These are phyloP conservation scores for Agrilus planipennis DNA, from an alignment of 1,140 invertebrate species.

Conservation along the genomic window DNA sequence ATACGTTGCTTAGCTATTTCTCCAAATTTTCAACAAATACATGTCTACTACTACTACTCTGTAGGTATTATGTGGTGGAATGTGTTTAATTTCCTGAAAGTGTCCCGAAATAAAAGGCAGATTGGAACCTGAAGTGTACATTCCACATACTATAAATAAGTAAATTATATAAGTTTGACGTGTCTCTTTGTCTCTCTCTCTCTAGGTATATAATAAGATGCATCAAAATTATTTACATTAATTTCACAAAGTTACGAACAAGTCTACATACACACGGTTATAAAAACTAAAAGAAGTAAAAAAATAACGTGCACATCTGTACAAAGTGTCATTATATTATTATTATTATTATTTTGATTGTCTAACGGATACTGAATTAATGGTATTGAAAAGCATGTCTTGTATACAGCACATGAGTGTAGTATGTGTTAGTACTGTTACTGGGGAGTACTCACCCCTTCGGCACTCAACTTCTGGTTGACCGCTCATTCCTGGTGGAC, in stretches of 20 bases:
- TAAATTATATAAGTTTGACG: no score
- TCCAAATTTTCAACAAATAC: no score
- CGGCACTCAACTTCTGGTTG: conserved; percentile 61
- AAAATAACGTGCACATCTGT: conserved; percentile 10
- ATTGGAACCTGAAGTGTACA: conserved; percentile 51
- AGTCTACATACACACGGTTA: conserved; percentile 19
- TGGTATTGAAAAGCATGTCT: conserved; percentile 19
- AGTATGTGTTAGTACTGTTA: conserved; percentile 8
- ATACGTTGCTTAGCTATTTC: no score
- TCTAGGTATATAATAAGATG: conserved; percentile 7
- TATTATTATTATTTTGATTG: conserved; percentile 6
- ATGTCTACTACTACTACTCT: no score
- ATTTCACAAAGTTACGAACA: conserved; percentile 26
- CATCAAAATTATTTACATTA: conserved; percentile 23
- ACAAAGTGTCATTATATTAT: conserved; percentile 17
- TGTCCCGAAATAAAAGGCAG: conserved; percentile 32
- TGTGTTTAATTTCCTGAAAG: background rate
- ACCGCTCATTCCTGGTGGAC: conserved; percentile 60
- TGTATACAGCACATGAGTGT: conserved; percentile 26
- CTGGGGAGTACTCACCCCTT: conserved; percentile 54
- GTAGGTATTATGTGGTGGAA: no score
- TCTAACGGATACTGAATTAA: conserved; percentile 13
- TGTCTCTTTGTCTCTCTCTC: no score
- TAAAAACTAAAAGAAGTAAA: conserved; percentile 1
- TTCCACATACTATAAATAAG: no score